Percentiles rank a stretch among this genome's conserved stretches.
Evolutionary conservation across 2,888 invertebrate species (phyloP).

Genomic region (Camptogramma bilineatum): DNA sequence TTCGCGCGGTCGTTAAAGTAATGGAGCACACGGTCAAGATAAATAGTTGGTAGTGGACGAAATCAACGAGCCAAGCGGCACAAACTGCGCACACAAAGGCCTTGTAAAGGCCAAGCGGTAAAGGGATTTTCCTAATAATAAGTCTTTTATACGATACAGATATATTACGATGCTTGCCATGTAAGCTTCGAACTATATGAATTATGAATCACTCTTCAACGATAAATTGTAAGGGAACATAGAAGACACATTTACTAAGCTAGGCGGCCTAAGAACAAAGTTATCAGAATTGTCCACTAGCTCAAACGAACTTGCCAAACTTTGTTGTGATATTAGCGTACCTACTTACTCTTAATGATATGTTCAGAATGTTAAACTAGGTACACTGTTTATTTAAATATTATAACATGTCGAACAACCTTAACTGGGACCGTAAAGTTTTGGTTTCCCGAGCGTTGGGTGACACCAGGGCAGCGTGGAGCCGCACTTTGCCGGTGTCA

Average conservation of each 20-base stretch:
- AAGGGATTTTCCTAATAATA: slow-evolving; percentile 52
- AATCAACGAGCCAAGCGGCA: slow-evolving; percentile 65
- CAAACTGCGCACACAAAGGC: slow-evolving; percentile 53
- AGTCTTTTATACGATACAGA: slow-evolving; percentile 37
- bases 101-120: slow-evolving; percentile 50
- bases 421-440: slow-evolving; percentile 1
- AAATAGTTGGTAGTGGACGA: slow-evolving; percentile 69
- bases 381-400: background rate
- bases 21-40: slow-evolving; percentile 71
- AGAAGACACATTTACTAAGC: background rate
- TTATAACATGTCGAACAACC: background rate
- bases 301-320: slow-evolving; percentile 3
- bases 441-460: background rate
- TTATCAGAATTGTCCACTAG: background rate
- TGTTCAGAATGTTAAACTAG: background rate
- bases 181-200: background rate
- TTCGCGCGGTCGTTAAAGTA: slow-evolving; percentile 74
- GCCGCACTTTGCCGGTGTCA: background rate
- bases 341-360: background rate
- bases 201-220: background rate
- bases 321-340: slow-evolving; percentile 1
- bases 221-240: background rate
- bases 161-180: slow-evolving; percentile 16
- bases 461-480: background rate
- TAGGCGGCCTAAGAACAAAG: background rate